phyloP scores from a whole-genome alignment of 1,140 invertebrate genomes.

The Drosophila ohnishii region DNA sequence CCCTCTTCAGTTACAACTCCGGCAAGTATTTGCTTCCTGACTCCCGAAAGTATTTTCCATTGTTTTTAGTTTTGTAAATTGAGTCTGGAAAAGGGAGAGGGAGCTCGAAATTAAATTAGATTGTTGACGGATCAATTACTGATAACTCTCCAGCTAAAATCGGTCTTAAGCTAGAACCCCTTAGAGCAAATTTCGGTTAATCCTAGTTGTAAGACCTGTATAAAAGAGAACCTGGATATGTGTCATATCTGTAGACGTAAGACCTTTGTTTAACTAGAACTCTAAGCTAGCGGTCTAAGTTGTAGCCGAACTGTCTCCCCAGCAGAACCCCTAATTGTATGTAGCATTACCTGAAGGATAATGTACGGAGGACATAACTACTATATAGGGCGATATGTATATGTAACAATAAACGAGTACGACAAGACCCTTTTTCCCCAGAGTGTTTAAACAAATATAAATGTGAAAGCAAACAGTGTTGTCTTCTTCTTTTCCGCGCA shows the following conservation, averaged over 20 bases:
- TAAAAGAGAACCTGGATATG: slow-evolving; percentile 30
- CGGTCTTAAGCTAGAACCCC: slow-evolving; percentile 2
- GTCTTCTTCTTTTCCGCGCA: slow-evolving; percentile 29
- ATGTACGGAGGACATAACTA: slow-evolving; percentile 34
- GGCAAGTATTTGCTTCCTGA: slow-evolving; percentile 41
- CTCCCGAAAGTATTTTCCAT: slow-evolving; percentile 27
- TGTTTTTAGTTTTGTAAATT: slow-evolving; percentile 46
- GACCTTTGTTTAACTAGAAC: slow-evolving; percentile 42
- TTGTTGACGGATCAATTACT: slow-evolving; percentile 43
- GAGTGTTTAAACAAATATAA: slow-evolving; percentile 77
- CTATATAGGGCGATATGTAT: slow-evolving; percentile 41
- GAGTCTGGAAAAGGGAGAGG: slow-evolving; percentile 3
- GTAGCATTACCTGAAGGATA: slow-evolving; percentile 26
- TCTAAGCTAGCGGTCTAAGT: slow-evolving; percentile 42
- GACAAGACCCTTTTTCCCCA: slow-evolving; percentile 43
- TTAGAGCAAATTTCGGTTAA: slow-evolving; percentile 2
- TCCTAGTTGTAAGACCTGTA: slow-evolving; percentile 39
- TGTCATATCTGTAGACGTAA: slow-evolving; percentile 38
- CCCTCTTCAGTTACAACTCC: slow-evolving; percentile 30
- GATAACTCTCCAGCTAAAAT: slow-evolving; percentile 7
- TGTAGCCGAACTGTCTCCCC: slow-evolving; percentile 32
- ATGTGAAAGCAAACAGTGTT: slow-evolving; percentile 65
- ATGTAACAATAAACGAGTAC: slow-evolving; percentile 49
- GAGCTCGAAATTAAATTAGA: slow-evolving; percentile 16
- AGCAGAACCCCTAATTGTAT: slow-evolving; percentile 18